Evolutionary conservation across 2,888 invertebrate species (phyloP).

Genomic region (Nowickia ferox): DNA sequence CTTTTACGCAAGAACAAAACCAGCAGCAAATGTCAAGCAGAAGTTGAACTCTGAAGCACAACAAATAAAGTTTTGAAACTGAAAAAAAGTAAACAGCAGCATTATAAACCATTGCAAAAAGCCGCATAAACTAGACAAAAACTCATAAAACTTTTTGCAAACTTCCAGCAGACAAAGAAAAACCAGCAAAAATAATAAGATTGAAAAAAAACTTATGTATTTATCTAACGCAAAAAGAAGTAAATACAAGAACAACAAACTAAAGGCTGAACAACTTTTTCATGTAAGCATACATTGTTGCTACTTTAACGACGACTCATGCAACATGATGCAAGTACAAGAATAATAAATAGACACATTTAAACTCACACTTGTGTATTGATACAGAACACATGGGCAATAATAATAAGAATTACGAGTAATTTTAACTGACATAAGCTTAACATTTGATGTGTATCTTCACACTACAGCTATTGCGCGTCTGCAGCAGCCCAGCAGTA

Average conservation of each 20-base stretch:
- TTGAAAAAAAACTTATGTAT: neutral
- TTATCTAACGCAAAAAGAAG: slow-evolving; percentile 15
- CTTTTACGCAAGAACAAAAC: slow-evolving; percentile 6
- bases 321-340: slow-evolving; percentile 35
- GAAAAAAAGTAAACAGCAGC: neutral
- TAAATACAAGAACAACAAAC: slow-evolving; percentile 8
- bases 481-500: neutral
- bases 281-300: slow-evolving; percentile 27
- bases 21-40: slow-evolving; percentile 16
- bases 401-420: slow-evolving; percentile 43
- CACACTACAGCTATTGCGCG: slow-evolving; percentile 31
- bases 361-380: neutral
- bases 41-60: neutral
- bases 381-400: slow-evolving; percentile 9
- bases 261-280: slow-evolving; percentile 35
- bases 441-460: slow-evolving; percentile 61
- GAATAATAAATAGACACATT: slow-evolving; percentile 40
- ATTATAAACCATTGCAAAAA: slow-evolving; percentile 18
- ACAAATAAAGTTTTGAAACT: slow-evolving; percentile 1
- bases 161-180: slow-evolving; percentile 6
- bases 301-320: neutral
- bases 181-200: neutral
- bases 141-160: slow-evolving; percentile 24
- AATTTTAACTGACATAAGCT: slow-evolving; percentile 62
- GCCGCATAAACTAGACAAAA: slow-evolving; percentile 38